Evolutionary conservation across 2,888 invertebrate species (phyloP).

Genomic region (Lochmaea crataegi): DNA sequence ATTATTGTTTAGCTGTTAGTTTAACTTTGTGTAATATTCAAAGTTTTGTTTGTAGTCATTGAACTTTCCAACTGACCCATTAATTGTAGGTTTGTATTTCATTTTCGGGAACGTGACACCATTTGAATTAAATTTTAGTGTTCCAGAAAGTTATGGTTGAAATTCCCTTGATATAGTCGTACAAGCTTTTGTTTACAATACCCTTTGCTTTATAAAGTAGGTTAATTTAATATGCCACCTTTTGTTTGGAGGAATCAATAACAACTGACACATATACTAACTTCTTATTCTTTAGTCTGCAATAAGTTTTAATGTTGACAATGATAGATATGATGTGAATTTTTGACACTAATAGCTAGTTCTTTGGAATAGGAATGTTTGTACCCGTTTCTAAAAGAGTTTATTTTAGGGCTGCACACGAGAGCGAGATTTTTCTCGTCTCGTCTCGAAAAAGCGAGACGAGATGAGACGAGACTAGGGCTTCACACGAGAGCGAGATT

Average conservation of each 20-base stretch:
- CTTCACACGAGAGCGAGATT: too few species aligned
- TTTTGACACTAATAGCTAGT: too few species aligned
- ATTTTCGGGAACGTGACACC: not conserved
- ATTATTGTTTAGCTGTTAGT: not conserved
- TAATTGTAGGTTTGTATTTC: not conserved
- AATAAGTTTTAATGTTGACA: not conserved
- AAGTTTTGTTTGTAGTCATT: not conserved
- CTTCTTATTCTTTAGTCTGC: not conserved
- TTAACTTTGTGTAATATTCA: not conserved
- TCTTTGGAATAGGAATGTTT: too few species aligned
- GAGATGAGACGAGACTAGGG: too few species aligned
- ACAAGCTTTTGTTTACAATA: not conserved
- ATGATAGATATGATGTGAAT: not conserved
- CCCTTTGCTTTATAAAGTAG: not conserved
- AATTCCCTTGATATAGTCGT: too few species aligned
- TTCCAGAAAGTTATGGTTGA: too few species aligned
- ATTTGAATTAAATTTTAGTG: too few species aligned
- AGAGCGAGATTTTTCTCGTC: too few species aligned
- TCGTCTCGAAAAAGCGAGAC: too few species aligned
- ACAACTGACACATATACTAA: not conserved
- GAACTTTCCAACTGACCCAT: not conserved
- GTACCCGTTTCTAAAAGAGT: too few species aligned
- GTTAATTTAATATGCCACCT: not conserved
- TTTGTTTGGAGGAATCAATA: slow-evolving; percentile 5
- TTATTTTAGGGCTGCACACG: too few species aligned